Evolutionary conservation across 53 echinoderm and acorn worm genomes (phyloP).

Genomic region (Crossaster papposus): DNA sequence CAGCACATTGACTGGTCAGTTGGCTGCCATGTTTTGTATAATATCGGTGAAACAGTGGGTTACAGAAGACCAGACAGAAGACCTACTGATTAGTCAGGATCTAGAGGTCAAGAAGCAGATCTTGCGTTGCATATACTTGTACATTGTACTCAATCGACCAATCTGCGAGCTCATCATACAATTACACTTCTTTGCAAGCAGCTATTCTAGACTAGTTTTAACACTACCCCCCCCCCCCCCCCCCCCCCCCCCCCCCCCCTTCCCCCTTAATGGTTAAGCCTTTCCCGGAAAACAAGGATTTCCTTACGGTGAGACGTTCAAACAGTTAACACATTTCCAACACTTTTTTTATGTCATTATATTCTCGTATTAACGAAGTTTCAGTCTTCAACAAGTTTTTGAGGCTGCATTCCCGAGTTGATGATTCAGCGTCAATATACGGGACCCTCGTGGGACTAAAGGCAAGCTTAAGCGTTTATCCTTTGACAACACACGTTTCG

Average conservation of each 20-base stretch:
- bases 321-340: not conserved
- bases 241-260: not conserved
- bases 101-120: no score
- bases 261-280: no score
- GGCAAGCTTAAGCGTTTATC: not conserved
- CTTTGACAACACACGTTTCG: slow-evolving; percentile 9
- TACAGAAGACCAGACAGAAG: no score
- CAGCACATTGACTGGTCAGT: no score
- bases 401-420: not conserved
- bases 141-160: no score
- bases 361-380: not conserved
- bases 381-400: not conserved
- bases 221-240: not conserved
- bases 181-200: no score
- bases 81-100: no score
- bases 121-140: no score
- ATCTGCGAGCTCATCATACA: no score
- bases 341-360: not conserved
- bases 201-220: not conserved
- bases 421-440: not conserved
- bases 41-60: no score
- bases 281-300: not conserved
- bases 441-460: not conserved
- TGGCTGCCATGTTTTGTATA: no score
- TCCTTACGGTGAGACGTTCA: not conserved